Evolutionary conservation across 2,113 vertebrate species (phyloP), one percentile per base, ranked within the genome.

Genomic region (Acrocephalus kingi): DNA sequence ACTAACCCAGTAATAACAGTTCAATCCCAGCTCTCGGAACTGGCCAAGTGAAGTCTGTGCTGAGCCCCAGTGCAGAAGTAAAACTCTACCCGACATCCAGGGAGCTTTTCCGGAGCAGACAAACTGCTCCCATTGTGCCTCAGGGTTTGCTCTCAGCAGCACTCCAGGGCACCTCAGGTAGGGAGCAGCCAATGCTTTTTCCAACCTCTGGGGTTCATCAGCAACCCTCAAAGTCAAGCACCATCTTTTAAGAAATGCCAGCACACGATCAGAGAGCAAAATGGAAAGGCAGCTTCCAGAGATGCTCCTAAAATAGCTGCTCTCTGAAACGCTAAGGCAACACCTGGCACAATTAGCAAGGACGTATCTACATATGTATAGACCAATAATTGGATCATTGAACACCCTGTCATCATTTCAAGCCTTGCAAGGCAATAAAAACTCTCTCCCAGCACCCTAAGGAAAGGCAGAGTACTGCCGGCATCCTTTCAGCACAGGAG

Each of bases 301-400:
- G 64, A 52, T 8, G 28, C 23, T 92, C 63, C 75, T 80, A 43
- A 79, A 93, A 91, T 27, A 87, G 78, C 82, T 7, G 11, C 35
- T 93, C 43, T 62, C 43, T 4, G 0, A 88, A 93, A 85, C 0
- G 28, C 48, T 64, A 15, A 0, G 2, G 72, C 52, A 86, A 86
- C 84, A 85, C 85, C 90, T 92, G 90, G 85, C 79, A 83, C 85
- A 66, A 92, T 88, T 67, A 92, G 54, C 64, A 86, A 72, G 56
- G 84, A 62, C 25, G 6, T 78, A 78, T 68, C 59, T 74, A 75
- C 52, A 74, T 66, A 48, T 85, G 33, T 86, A 93, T 74, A 86
- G 55, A 84, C 51, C 63, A 74, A 74, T 55, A 87, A 78, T 7
- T 58, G 72, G 51, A 77, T 84, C 33, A 39, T 23, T 93, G 55